These are phyloP conservation scores for Poecilia picta DNA, from an alignment of 2,797 vertebrate species.

Conservation along the genomic window DNA sequence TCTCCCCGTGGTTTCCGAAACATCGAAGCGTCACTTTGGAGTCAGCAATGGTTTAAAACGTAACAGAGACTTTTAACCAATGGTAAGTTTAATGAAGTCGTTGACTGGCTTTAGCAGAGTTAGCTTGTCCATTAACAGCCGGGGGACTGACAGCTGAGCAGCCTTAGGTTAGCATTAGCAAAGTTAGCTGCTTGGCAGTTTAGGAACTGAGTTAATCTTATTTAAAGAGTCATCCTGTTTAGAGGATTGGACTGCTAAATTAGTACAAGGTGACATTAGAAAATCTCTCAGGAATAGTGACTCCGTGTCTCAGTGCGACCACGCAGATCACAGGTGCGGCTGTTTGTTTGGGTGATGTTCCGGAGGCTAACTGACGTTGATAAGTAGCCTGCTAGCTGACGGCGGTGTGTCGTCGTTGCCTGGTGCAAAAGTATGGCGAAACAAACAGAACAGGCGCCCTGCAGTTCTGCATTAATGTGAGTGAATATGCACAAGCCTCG, in stretches of 20 bases:
- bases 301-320: not conserved
- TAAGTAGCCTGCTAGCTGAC: conserved; percentile 58
- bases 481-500: not conserved
- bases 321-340: conserved; percentile 14
- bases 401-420: conserved; percentile 71
- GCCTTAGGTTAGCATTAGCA: conserved; percentile 59
- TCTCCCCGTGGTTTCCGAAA: conserved; percentile 6
- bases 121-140: conserved; percentile 72
- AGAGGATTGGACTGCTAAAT: conserved; percentile 3
- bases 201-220: conserved; percentile 36
- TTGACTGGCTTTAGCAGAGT: conserved; percentile 54
- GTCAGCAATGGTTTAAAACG: conserved; percentile 38
- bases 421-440: conserved; percentile 61
- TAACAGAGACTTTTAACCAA: conserved; percentile 35
- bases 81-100: conserved; percentile 57
- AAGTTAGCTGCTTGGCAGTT: conserved; percentile 46
- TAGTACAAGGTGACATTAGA: conserved; percentile 3
- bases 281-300: not conserved
- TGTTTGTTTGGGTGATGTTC: conserved; percentile 43
- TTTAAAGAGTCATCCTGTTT: conserved; percentile 25
- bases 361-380: conserved; percentile 43
- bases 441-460: conserved; percentile 59
- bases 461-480: conserved; percentile 18
- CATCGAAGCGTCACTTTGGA: conserved; percentile 2
- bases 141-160: conserved; percentile 71